Evolutionary conservation across 1,140 invertebrate species (phyloP).

Genomic region (Eumaeus atala): DNA sequence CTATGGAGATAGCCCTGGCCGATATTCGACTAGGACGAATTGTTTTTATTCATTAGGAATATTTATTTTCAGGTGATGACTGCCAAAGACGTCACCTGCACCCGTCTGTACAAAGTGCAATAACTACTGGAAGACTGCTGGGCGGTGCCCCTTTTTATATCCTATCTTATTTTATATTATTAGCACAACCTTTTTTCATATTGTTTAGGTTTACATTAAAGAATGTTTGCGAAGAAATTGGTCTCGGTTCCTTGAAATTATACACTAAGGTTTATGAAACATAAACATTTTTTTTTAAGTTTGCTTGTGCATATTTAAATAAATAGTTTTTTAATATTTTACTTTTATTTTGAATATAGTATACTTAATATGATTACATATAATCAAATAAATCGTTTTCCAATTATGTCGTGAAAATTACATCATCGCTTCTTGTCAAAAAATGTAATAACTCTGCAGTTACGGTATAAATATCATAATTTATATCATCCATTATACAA

Average conservation of each 20-base stretch:
- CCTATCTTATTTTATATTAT: conserved; percentile 31
- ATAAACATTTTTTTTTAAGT: conserved; percentile 50
- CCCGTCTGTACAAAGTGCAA: conserved; percentile 81
- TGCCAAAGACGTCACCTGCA: conserved; percentile 82
- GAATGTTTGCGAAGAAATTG: conserved; percentile 21
- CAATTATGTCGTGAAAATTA: too few relatives aligned
- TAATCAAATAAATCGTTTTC: too few relatives aligned
- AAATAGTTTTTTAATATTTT: conserved; percentile 47
- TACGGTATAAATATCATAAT: too few relatives aligned
- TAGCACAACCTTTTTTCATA: conserved; percentile 56
- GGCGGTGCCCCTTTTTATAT: conserved; percentile 46
- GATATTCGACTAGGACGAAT: too few relatives aligned
- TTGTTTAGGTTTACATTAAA: conserved; percentile 45
- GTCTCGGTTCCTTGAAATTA: conserved; percentile 1
- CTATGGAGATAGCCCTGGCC: too few relatives aligned
- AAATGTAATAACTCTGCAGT: too few relatives aligned
- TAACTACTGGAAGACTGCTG: conserved; percentile 63
- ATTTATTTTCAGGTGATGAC: conserved; percentile 78
- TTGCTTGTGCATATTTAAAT: conserved; percentile 67
- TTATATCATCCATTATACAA: too few relatives aligned
- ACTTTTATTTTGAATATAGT: conserved; percentile 32
- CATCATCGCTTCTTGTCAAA: too few relatives aligned
- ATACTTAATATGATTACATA: too few relatives aligned
- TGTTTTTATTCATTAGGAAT: too few relatives aligned
- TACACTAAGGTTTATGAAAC: conserved; percentile 10